These are phyloP conservation scores for Plagodis pulveraria DNA, from an alignment of 2,888 invertebrate genomes.

Conservation along the genomic window DNA sequence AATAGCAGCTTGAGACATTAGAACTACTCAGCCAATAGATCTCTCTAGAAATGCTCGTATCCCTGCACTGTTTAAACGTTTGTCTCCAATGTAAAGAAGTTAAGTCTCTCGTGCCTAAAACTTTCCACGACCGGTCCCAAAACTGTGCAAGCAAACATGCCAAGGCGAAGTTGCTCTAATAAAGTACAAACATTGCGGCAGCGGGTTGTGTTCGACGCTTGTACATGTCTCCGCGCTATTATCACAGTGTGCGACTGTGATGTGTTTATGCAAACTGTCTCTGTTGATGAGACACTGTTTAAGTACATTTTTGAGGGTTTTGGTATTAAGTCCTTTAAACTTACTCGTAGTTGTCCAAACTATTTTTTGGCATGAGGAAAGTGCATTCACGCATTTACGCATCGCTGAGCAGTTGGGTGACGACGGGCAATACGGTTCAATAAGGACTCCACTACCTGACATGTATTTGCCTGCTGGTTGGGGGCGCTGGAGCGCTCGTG, in stretches of 20 bases:
- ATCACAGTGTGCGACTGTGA: slow-evolving; percentile 1
- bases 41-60: background rate
- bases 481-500: too few relatives aligned
- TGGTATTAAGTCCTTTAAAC: too few relatives aligned
- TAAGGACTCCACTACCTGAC: too few relatives aligned
- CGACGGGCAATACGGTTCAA: too few relatives aligned
- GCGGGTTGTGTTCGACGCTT: slow-evolving; percentile 10
- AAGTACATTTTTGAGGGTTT: too few relatives aligned
- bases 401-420: too few relatives aligned
- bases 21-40: too few relatives aligned
- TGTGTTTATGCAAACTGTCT: background rate
- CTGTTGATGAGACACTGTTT: background rate
- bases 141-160: slow-evolving; percentile 65
- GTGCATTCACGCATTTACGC: too few relatives aligned
- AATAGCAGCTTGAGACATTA: too few relatives aligned
- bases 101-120: slow-evolving; percentile 1
- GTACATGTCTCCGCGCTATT: slow-evolving; percentile 20
- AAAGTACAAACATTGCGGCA: slow-evolving; percentile 75
- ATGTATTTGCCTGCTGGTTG: too few relatives aligned
- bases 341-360: too few relatives aligned
- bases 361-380: too few relatives aligned
- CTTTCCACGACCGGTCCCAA: slow-evolving; percentile 37
- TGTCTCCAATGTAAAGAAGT: slow-evolving; percentile 1
- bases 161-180: slow-evolving; percentile 68
- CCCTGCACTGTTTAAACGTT: background rate